Evolutionary conservation across 2,797 vertebrate species (phyloP), one percentile per base, ranked within the genome.

Genomic region (Ceyx erithaca): DNA sequence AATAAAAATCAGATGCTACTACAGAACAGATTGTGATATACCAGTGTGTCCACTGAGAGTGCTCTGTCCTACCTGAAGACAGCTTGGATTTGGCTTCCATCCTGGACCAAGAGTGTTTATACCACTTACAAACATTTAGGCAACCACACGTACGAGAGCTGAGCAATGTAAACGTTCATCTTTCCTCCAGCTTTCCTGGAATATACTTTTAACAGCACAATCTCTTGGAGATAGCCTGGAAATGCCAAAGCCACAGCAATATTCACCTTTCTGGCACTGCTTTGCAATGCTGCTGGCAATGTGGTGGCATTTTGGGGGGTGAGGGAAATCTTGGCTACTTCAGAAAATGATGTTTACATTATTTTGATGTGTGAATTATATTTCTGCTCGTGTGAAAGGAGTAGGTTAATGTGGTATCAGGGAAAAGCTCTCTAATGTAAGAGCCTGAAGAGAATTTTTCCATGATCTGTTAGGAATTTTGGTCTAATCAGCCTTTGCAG

Each of bases 1-100:
- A 94, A 95, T 87, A 92, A 90, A 89, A 87, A 89, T 94, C 92
- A 93, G 92, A 83, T 94, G 90, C 79, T 93, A 63, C 84, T 52
- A 14, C 23, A 18, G 51, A 88, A 84, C 2, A 95, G 86, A 80
- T 79, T 94, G 68, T 73, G 90, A 93, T 78, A 62, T 19, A 73
- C 61, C 62, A 93, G 52, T 12, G 25, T 30, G 68, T 83, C 87
- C 72, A 59, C 59, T 12, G 75, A 69, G 80, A 92, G 86, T 19
- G 75, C 55, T 92, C 80, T 70, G 66, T 83, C 84, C 91, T 95
- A 93, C 94, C 93, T 92, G 80, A 37, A 91, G 92, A 92, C 90
- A 94, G 86, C 37, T 63, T 10, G 7, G 71, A 91, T 85, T 94
- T 95, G 89, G 94, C 80, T 94, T 73, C n/a, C 37, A 63, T 93